Evolutionary conservation across 1,140 invertebrate species (phyloP).

Genomic region (Archegozetes longisetosus): DNA sequence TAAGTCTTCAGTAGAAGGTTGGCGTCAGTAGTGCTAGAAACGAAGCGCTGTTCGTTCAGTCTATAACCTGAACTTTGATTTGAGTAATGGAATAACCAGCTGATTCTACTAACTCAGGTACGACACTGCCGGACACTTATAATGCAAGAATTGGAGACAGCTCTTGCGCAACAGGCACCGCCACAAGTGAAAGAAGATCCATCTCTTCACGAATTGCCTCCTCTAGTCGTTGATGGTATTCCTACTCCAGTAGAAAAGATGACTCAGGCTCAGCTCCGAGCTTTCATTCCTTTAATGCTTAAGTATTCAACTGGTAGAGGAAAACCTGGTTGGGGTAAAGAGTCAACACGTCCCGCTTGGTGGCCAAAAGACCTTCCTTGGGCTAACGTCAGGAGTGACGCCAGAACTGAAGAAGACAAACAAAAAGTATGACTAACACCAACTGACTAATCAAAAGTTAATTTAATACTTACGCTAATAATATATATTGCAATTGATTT

Average conservation of each 20-base stretch:
- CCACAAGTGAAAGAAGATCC: slow-evolving; percentile 79
- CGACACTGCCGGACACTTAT: slow-evolving; percentile 73
- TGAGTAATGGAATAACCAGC: too few relatives aligned
- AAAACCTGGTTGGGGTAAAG: slow-evolving; percentile 92
- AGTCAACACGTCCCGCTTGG: slow-evolving; percentile 85
- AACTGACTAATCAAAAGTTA: slow-evolving; percentile 11
- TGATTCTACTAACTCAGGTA: slow-evolving; percentile 38
- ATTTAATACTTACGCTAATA: background rate
- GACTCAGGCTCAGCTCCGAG: slow-evolving; percentile 89
- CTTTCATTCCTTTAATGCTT: slow-evolving; percentile 93
- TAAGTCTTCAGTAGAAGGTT: slow-evolving; percentile 31
- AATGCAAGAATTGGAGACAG: slow-evolving; percentile 84
- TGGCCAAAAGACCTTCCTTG: slow-evolving; percentile 93
- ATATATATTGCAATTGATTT: background rate
- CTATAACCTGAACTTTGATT: background rate
- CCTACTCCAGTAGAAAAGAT: slow-evolving; percentile 97
- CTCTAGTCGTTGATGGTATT: slow-evolving; percentile 86
- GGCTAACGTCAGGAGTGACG: slow-evolving; percentile 96
- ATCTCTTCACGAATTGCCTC: slow-evolving; percentile 81
- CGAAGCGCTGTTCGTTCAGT: background rate
- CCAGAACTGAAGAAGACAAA: slow-evolving; percentile 84
- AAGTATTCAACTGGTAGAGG: slow-evolving; percentile 92
- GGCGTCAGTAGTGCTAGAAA: background rate
- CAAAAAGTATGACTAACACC: slow-evolving; percentile 90
- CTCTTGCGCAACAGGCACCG: slow-evolving; percentile 80